Base-by-base conservation (phyloP, 2,113 vertebrate species). In the Dicaeum eximium region DNA sequence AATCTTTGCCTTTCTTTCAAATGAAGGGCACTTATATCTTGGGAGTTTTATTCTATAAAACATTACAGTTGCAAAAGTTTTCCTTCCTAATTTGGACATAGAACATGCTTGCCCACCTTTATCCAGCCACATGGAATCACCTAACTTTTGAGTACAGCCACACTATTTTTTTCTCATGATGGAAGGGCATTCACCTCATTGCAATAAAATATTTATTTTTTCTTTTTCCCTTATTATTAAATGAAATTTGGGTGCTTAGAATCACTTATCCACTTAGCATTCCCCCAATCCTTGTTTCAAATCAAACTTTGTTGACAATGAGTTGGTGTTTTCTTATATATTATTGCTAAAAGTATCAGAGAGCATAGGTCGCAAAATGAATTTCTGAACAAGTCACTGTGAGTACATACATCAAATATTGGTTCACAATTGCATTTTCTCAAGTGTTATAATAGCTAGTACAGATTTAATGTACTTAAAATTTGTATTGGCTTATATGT, bases 111-210 rank as follows among this genome's bases (percentile, higher is more conserved):
- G 31, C 5, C 33, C 8, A 53, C 15, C 10, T 47, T 15, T 11
- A n/a, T 58, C 10, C 15, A 51, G 17, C 8, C 33, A 31, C 13
- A 22, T 3, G 9, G 19, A 75, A 3, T 69, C 45, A 51, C 3
- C 25, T 56, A 24, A 65, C 3, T 53, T 71, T 14, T 86, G 13
- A 1, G 0, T 48, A 65, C 5, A 70, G 28, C 7, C 20, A 33
- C 9, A 11, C 2, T 56, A 11, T 57, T 54, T 72, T 82, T 77
- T 73, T 13, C 4, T 0, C 2, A 4, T 5, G 5, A 61, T 25
- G 2, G 5, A 7, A 50, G 3, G 1, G 2, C 15, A 53, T 50
- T 57, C 30, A 2, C 5, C 5, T 71, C 11, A 10, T 25, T 38
- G 27, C 8, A 83, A 51, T 42, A n/a, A 95, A 72, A 24, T 8